phyloP scores from a whole-genome alignment of 1,140 invertebrate genomes.

The Tribolium madens region DNA sequence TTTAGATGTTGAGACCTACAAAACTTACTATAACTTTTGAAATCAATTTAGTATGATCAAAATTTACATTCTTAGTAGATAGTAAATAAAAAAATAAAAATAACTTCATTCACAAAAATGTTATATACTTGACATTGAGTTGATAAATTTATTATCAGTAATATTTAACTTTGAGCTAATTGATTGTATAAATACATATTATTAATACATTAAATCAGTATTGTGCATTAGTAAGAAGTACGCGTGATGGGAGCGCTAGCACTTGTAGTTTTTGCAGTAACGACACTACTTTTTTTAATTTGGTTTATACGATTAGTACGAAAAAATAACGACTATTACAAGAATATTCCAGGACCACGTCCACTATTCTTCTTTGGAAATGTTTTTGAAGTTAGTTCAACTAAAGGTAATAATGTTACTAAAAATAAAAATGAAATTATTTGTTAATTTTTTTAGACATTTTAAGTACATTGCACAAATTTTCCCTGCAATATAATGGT shows the following conservation, averaged over 20 bases:
- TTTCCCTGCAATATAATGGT: not conserved
- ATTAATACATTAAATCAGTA: not conserved
- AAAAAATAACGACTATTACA: not conserved
- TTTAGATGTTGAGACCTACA: too few relatives aligned
- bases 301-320: not conserved
- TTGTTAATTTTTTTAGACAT: not conserved
- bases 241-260: not conserved
- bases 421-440: not conserved
- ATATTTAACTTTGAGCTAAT: not conserved
- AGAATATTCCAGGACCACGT: not conserved
- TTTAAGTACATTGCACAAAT: not conserved
- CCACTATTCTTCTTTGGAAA: not conserved
- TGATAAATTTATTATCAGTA: not conserved
- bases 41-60: too few relatives aligned
- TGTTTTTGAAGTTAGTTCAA: not conserved
- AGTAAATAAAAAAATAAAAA: not conserved
- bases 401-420: not conserved
- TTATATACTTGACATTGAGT: not conserved
- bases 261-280: not conserved
- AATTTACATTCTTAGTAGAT: not conserved
- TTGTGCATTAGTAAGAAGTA: not conserved
- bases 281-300: not conserved
- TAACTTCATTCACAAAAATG: not conserved
- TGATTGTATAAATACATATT: not conserved
- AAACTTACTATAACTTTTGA: too few relatives aligned